Percentiles rank a stretch among this genome's conserved stretches.
Evolutionary conservation across 2,797 vertebrate species (phyloP).

Genomic region (Poecilia picta): DNA sequence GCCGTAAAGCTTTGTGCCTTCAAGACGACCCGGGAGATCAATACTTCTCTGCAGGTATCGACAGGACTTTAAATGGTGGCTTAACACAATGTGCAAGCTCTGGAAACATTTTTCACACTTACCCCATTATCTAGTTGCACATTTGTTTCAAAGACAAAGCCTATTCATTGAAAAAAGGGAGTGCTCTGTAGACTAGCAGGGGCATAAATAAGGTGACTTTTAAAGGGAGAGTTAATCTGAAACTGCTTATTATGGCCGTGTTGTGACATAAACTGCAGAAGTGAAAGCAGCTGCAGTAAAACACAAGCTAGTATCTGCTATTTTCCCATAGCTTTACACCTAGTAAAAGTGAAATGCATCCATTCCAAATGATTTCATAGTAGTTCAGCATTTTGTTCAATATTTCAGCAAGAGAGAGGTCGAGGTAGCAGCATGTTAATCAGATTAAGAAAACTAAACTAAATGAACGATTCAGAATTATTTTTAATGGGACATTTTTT

Average conservation of each 20-base stretch:
- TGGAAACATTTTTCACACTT: constrained; percentile 65
- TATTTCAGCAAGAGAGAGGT: neutral
- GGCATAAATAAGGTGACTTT: constrained; percentile 40
- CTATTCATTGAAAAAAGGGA: constrained; percentile 39
- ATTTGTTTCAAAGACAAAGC: constrained; percentile 60
- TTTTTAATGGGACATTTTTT: neutral
- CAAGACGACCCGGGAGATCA: constrained; percentile 56
- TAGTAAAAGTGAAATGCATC: neutral
- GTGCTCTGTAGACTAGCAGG: constrained; percentile 24
- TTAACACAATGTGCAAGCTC: constrained; percentile 70
- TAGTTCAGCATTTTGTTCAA: neutral
- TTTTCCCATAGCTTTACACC: constrained; percentile 15
- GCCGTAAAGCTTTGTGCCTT: constrained; percentile 61
- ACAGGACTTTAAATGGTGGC: constrained; percentile 76
- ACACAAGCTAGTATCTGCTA: constrained; percentile 15
- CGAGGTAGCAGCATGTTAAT: neutral
- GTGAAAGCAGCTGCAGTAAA: constrained; percentile 31
- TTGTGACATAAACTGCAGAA: constrained; percentile 37
- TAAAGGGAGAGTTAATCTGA: constrained; percentile 41
- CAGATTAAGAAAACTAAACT: neutral
- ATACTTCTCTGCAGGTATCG: constrained; percentile 69
- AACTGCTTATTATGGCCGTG: constrained; percentile 34
- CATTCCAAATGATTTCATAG: constrained; percentile 7
- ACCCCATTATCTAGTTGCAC: constrained; percentile 53
- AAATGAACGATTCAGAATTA: neutral